Percentiles rank a stretch among this genome's conserved stretches.
Evolutionary conservation across 2,888 invertebrate genomes (phyloP).

Genomic region (Amiota mariae): DNA sequence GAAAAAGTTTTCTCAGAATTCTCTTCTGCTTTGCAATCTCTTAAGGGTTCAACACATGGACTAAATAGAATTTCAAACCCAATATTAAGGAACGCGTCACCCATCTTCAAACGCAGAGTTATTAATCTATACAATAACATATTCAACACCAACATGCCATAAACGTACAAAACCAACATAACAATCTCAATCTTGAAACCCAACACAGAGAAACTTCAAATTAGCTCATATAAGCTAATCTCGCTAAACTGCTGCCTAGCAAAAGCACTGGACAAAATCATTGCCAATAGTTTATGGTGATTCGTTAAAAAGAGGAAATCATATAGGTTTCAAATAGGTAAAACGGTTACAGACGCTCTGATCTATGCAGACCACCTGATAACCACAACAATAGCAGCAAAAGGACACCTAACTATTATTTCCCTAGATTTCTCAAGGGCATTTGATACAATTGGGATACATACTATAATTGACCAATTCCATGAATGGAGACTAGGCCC

Average conservation of each 20-base stretch:
- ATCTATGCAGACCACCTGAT: too few species aligned
- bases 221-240: background rate
- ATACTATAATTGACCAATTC: background rate
- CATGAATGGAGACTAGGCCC: slow-evolving; percentile 30
- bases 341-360: too few species aligned
- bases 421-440: background rate
- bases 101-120: too few species aligned
- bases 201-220: background rate
- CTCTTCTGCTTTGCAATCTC: too few species aligned
- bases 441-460: too few species aligned
- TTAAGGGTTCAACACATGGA: background rate
- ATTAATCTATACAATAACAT: too few species aligned
- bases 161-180: background rate
- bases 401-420: background rate
- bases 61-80: background rate
- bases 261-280: background rate
- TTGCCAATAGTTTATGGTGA: background rate
- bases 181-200: background rate
- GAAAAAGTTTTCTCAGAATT: too few species aligned
- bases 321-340: too few species aligned
- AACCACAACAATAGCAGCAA: background rate
- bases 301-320: too few species aligned
- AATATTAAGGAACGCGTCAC: too few species aligned
- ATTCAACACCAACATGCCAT: too few species aligned
- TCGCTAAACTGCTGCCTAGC: background rate